These are phyloP conservation scores for Xiphorhynchus elegans DNA, from an alignment of 2,113 vertebrate species.

Conservation along the genomic window DNA sequence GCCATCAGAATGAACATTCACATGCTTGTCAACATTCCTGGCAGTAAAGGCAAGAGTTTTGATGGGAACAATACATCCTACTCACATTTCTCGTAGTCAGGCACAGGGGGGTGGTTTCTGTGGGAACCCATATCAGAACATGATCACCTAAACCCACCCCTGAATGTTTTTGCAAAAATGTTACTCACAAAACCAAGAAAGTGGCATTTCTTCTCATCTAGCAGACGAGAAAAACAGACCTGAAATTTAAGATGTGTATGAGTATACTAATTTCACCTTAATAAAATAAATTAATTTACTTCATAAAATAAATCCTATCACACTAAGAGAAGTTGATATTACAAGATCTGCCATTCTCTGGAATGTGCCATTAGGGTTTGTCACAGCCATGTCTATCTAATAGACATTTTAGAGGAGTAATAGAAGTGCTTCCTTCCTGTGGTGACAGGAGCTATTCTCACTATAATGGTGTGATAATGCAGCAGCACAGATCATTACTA, in stretches of 20 bases:
- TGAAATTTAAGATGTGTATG: background rate
- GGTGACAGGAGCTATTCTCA: constrained; percentile 5
- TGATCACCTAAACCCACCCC: background rate
- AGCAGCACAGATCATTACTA: background rate
- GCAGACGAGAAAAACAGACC: background rate
- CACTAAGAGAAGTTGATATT: background rate
- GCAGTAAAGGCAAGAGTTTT: background rate
- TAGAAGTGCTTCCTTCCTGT: background rate
- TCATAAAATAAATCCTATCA: background rate
- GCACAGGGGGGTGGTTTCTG: background rate
- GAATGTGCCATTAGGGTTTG: background rate
- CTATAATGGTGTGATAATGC: background rate
- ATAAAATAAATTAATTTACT: background rate
- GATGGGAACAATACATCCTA: background rate
- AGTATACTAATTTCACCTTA: background rate
- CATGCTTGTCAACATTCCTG: background rate
- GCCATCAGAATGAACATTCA: background rate
- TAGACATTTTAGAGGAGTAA: background rate
- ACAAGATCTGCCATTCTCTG: background rate
- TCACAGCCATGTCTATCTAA: background rate
- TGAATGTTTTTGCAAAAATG: background rate
- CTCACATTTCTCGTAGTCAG: background rate
- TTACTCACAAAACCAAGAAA: background rate
- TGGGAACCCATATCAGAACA: background rate
- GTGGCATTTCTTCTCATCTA: background rate